phyloP scores from a whole-genome alignment of 2,113 vertebrate genomes.

The Numenius arquata region DNA sequence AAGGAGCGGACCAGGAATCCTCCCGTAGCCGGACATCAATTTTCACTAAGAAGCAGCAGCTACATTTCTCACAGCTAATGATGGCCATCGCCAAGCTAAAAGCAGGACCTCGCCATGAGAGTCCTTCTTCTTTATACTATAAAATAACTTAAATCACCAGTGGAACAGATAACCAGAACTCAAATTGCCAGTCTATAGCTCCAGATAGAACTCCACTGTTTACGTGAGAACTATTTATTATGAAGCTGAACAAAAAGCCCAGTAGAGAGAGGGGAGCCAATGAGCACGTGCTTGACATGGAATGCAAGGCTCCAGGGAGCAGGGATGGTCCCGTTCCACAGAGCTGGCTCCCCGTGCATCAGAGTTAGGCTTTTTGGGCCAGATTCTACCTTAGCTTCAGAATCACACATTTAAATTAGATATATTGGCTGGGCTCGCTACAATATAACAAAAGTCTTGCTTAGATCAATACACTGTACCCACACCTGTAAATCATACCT shows the following conservation, averaged over 20 bases:
- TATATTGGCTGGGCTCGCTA: background rate
- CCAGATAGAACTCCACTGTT: background rate
- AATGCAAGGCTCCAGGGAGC: background rate
- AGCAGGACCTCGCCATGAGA: background rate
- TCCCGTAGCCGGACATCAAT: background rate
- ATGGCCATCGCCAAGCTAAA: background rate
- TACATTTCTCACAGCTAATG: background rate
- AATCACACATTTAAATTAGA: background rate
- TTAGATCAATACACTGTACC: background rate
- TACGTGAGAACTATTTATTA: background rate
- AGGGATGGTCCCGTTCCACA: accelerated
- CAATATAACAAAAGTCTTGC: background rate
- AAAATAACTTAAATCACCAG: background rate
- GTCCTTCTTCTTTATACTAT: background rate
- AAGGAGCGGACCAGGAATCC: background rate
- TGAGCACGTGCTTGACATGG: background rate
- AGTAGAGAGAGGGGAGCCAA: background rate
- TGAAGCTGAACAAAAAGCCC: background rate
- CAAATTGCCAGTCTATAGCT: background rate
- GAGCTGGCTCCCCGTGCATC: background rate
- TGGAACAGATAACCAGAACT: background rate
- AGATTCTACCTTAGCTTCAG: background rate
- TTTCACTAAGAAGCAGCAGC: background rate
- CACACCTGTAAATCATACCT: background rate
- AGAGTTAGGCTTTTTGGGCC: background rate